A percentile compares a stretch with the other conserved stretches of the same genome.
phyloP scores from a whole-genome alignment of 2,888 invertebrate genomes.

The Alviniconcha strummeri region DNA sequence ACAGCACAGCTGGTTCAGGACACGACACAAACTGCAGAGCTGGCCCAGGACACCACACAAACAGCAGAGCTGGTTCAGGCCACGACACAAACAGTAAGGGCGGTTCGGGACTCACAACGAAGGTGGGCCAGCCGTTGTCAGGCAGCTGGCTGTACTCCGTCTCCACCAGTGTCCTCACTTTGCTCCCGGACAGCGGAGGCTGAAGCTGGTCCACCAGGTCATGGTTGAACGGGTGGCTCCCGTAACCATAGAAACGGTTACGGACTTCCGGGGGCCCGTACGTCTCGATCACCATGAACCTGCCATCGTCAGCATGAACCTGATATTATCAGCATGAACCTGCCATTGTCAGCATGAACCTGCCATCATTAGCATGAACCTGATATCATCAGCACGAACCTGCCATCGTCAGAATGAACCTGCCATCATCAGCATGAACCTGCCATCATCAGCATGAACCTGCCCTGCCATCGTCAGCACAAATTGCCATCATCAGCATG shows the following conservation, averaged over 20 bases:
- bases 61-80: no score
- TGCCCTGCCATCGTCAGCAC: no score
- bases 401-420: slow-evolving; percentile 33
- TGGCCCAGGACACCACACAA: no score
- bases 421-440: background rate
- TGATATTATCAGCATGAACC: no score
- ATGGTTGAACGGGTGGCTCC: slow-evolving; percentile 61
- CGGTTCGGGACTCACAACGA: slow-evolving; percentile 7
- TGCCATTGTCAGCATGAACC: no score
- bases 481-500: no score
- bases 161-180: slow-evolving; percentile 37
- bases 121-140: slow-evolving; percentile 41
- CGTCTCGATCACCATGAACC: slow-evolving; percentile 40
- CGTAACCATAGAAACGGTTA: slow-evolving; percentile 61
- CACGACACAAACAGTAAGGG: no score
- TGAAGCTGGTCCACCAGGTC: slow-evolving; percentile 40
- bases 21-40: no score
- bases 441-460: no score
- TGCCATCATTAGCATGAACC: no score
- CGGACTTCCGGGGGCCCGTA: slow-evolving; percentile 33
- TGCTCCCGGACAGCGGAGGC: slow-evolving; percentile 38
- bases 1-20: no score
- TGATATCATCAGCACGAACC: no score
- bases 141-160: slow-evolving; percentile 38
- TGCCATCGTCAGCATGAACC: background rate